A percentile compares a stretch with the other conserved stretches of the same genome.
Evolutionary conservation across 2,888 invertebrate genomes (phyloP).

Genomic region (Plutella xylostella): DNA sequence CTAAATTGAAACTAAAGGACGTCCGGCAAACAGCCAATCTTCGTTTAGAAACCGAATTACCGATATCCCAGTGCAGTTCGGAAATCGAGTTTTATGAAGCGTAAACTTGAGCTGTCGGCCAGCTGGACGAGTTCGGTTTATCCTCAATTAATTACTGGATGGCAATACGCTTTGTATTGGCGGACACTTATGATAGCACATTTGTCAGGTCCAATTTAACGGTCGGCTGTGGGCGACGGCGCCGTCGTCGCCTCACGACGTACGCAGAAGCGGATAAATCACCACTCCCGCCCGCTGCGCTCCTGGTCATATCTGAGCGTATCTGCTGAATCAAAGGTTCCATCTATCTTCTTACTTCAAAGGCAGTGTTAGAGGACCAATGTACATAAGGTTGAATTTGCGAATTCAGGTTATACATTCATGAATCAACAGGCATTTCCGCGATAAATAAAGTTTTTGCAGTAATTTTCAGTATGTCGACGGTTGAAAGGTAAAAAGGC

Average conservation of each 20-base stretch:
- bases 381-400: too few species aligned
- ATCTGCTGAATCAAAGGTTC: too few species aligned
- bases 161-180: slow-evolving; percentile 7
- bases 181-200: slow-evolving; percentile 20
- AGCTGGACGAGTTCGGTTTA: not conserved
- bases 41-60: slow-evolving; percentile 54
- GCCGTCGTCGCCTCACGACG: slow-evolving; percentile 13
- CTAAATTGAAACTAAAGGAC: slow-evolving; percentile 46
- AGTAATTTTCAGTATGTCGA: too few species aligned
- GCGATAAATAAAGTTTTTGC: too few species aligned
- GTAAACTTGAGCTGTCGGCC: slow-evolving; percentile 1
- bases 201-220: slow-evolving; percentile 36
- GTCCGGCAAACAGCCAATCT: slow-evolving; percentile 43
- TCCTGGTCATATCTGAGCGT: not conserved
- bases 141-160: slow-evolving; percentile 8
- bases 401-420: too few species aligned
- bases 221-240: slow-evolving; percentile 28
- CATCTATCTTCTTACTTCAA: too few species aligned
- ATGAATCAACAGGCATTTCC: too few species aligned
- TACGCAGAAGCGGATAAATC: slow-evolving; percentile 34
- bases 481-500: too few species aligned
- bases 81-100: slow-evolving; percentile 3
- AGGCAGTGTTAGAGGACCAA: too few species aligned
- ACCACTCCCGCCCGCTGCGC: slow-evolving; percentile 13
- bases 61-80: slow-evolving; percentile 29